Conservation (phyloP, 2,797 vertebrate species). For the Hydrocynus forskahlii region DNA sequence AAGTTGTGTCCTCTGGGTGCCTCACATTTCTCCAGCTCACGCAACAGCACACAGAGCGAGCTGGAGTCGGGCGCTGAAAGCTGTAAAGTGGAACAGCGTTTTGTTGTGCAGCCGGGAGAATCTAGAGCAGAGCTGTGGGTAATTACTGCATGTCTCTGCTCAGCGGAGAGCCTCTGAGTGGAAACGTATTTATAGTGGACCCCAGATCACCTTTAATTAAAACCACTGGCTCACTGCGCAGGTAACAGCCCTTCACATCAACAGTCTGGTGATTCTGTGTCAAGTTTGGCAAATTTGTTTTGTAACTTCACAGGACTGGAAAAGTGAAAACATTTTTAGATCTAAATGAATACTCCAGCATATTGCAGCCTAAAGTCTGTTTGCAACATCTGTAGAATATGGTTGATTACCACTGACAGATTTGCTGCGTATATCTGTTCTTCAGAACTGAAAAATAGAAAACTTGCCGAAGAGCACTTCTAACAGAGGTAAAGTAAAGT, state of each 20-base stretch:
- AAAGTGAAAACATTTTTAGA: background rate
- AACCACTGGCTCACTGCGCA: constrained; percentile 4
- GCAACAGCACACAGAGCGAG: background rate
- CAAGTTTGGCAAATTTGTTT: too few species aligned
- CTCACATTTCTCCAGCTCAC: background rate
- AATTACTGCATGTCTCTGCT: constrained; percentile 32
- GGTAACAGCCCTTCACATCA: constrained; percentile 24
- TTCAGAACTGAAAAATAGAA: too few species aligned
- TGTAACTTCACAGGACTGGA: too few species aligned
- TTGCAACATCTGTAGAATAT: background rate
- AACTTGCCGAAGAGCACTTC: too few species aligned
- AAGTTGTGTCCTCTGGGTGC: background rate
- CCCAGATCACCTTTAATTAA: constrained; percentile 41
- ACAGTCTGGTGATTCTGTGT: background rate
- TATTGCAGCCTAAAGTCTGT: background rate
- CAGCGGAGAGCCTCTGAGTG: constrained; percentile 5
- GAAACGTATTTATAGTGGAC: constrained; percentile 23
- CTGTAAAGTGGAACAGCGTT: constrained; percentile 1
- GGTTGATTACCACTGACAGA: background rate
- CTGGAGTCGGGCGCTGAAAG: background rate
- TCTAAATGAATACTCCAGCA: too few species aligned
- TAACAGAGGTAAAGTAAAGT: too few species aligned
- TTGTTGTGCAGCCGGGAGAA: constrained; percentile 10
- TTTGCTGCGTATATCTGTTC: background rate
- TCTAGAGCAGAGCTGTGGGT: constrained; percentile 15